Base-by-base conservation (phyloP, 2,113 vertebrate genomes). In the Regulus satrapa region DNA sequence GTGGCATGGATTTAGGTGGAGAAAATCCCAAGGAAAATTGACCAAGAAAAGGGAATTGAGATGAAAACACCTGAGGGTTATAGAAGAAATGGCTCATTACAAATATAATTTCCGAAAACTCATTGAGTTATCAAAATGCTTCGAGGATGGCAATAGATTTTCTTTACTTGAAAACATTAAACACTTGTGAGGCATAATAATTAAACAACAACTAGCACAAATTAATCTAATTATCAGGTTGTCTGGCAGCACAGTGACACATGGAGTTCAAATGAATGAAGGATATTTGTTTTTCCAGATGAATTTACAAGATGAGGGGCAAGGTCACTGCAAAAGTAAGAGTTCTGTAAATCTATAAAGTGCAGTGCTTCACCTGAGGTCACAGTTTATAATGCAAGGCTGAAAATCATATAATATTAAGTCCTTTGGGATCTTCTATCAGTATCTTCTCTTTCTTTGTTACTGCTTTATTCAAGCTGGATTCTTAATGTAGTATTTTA, bases 361-460 rank as follows among this genome's bases (percentile, higher is more conserved):
- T 40, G 12, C 8, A 4, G 29, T 0, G 0, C 23, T 59, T 48
- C 10, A 25, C 3, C 7, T 67, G 18, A 81, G 72, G 17, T 32
- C n/a, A 49, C 12, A 52, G 26, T 12, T 69, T n/a, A 36, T 25
- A 73, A 55, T 4, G 21, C 19, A 76, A 88, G 28, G 29, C 16
- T 49, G 51, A 64, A 77, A 83, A 49, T 23, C 4, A 8, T 12
- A 16, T 3, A n/a, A 13, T 12, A 31, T 31, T 49, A 25, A 41
- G 24, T 52, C 32, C 17, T 54, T 41, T 25, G 14, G 34, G 61
- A 13, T 40, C 23, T 61, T 31, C 25, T 34, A 32, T 49, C 12
- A 62, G 4, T 23, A 19, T 38, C 28, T 34, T 76, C 8, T 8
- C 14, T 61, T 63, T 75, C 28, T 67, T 79, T 78, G 23, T 72